phyloP scores from a whole-genome alignment of 2,113 vertebrate species.

The Zosterops pallidus region DNA sequence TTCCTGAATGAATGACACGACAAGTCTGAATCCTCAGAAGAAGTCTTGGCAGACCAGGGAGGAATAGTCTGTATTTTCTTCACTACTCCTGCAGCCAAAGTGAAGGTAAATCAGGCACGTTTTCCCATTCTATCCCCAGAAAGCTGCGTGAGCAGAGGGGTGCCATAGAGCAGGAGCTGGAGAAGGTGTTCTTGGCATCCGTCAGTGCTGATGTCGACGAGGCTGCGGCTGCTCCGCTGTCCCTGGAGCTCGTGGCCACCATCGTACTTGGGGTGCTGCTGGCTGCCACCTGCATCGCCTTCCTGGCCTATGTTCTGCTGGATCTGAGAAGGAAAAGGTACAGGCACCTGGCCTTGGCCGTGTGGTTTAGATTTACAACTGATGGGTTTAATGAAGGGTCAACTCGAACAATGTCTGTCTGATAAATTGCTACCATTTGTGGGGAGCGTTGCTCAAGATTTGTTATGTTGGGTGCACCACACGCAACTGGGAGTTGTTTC shows the following conservation, averaged over 20 bases:
- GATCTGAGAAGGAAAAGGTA: constrained; percentile 63
- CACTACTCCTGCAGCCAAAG: not conserved
- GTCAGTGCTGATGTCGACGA: not conserved
- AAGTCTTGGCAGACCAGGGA: not conserved
- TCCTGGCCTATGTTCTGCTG: constrained; percentile 20
- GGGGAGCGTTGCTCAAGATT: not conserved
- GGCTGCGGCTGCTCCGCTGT: not conserved
- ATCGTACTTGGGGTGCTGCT: constrained; percentile 66
- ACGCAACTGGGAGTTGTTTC: not conserved
- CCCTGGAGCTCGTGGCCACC: not conserved
- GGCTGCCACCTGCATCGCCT: constrained; percentile 18
- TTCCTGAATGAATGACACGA: fast-evolving
- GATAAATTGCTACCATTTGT: not conserved
- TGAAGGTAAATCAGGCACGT: not conserved
- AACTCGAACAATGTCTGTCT: not conserved
- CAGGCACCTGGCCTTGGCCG: not conserved
- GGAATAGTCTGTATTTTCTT: not conserved
- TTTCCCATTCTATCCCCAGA: constrained; percentile 60
- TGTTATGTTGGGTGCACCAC: not conserved
- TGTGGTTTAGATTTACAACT: not conserved
- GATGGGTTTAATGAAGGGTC: not conserved
- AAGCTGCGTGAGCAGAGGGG: constrained; percentile 66
- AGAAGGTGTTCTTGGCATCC: constrained; percentile 25
- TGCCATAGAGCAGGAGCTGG: constrained; percentile 49
- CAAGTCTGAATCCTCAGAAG: fast-evolving